Conservation (phyloP, 1,140 invertebrate species). For the Papilio machaon region DNA sequence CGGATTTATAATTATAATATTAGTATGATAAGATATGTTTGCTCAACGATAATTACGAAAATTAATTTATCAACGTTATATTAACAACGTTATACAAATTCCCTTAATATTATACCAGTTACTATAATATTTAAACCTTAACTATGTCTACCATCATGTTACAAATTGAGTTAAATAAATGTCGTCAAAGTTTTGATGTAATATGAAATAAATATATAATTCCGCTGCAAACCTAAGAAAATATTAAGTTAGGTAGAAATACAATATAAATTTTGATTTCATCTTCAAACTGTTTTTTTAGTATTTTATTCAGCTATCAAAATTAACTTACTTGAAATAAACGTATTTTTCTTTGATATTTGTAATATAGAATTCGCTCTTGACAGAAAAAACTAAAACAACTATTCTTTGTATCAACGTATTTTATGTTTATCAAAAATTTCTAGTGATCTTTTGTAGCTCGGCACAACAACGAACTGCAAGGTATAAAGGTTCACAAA, state of each 20-base stretch:
- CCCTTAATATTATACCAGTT: too few species aligned
- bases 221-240: too few species aligned
- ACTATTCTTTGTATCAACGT: neutral
- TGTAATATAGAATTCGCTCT: neutral
- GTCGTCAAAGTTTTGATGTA: too few species aligned
- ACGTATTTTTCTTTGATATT: neutral
- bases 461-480: neutral
- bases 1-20: too few species aligned
- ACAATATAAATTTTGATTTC: neutral
- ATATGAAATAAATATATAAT: too few species aligned
- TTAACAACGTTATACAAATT: too few species aligned
- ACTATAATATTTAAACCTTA: too few species aligned
- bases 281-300: neutral
- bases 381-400: neutral
- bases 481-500: slow-evolving; percentile 19
- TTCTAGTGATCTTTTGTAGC: slow-evolving; percentile 11
- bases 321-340: neutral
- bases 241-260: neutral
- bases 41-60: too few species aligned
- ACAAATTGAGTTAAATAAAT: too few species aligned
- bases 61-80: too few species aligned
- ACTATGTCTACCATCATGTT: too few species aligned
- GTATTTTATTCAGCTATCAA: neutral
- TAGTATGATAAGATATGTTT: too few species aligned
- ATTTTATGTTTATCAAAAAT: slow-evolving; percentile 2